A percentile compares a stretch with the other conserved stretches of the same genome.
Evolutionary conservation across 2,113 vertebrate genomes (phyloP).

Genomic region (Vicugna pacos): DNA sequence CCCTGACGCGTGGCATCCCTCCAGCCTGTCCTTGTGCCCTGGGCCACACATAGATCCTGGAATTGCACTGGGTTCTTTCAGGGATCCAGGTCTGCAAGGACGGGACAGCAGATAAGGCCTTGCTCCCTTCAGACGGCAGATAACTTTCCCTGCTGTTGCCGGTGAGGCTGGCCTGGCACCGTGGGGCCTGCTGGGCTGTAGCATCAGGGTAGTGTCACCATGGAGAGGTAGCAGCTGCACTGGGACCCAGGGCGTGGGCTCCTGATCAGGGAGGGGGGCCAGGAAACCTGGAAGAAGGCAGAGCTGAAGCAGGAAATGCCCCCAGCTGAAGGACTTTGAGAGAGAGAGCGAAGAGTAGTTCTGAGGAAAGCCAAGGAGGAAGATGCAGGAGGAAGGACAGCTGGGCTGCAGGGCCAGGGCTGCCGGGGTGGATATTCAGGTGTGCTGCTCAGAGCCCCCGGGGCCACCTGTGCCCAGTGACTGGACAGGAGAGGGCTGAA

Average conservation of each 20-base stretch:
- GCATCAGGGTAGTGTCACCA: not conserved
- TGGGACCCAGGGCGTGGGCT: not conserved
- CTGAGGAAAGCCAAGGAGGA: not conserved
- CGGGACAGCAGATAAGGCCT: not conserved
- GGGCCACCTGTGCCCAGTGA: not conserved
- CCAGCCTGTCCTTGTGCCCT: not conserved
- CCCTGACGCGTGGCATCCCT: not conserved
- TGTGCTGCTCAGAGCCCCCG: not conserved
- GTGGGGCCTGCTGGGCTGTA: not conserved
- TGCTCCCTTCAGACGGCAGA: not conserved
- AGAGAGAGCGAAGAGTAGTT: not conserved
- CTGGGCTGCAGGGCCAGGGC: not conserved
- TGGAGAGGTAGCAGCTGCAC: not conserved
- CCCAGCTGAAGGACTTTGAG: not conserved
- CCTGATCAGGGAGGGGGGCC: not conserved
- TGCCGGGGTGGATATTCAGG: not conserved
- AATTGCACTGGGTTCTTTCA: not conserved
- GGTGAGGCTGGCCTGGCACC: not conserved
- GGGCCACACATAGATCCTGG: not conserved
- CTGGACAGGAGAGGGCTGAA: not conserved
- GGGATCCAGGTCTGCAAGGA: not conserved
- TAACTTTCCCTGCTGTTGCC: not conserved
- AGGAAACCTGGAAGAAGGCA: not conserved
- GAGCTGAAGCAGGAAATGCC: not conserved
- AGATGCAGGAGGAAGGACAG: not conserved